These are phyloP conservation scores for Scyliorhinus canicula DNA, from an alignment of 2,797 vertebrate species.

Conservation along the genomic window DNA sequence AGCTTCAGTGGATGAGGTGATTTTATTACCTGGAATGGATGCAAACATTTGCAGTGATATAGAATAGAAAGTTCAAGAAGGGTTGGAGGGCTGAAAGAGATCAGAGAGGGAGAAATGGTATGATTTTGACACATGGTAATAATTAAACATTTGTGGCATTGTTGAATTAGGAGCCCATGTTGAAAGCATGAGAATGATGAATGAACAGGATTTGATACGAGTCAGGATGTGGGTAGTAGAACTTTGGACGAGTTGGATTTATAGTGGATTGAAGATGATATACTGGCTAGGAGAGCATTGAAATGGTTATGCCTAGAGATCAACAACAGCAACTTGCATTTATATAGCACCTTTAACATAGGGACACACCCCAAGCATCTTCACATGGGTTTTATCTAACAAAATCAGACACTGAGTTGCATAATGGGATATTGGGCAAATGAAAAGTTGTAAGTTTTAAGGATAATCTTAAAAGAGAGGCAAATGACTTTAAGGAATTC, in stretches of 20 bases:
- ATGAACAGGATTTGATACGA: background rate
- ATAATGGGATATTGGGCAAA: background rate
- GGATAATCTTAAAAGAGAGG: background rate
- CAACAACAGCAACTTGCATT: background rate
- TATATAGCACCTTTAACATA: background rate
- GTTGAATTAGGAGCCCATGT: background rate
- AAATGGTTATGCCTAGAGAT: background rate
- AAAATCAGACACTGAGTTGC: too few relatives aligned
- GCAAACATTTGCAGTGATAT: background rate
- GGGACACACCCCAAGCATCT: background rate
- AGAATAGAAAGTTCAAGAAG: background rate
- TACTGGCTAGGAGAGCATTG: background rate
- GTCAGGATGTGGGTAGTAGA: background rate
- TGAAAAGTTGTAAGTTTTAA: background rate
- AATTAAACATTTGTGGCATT: background rate
- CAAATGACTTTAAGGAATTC: background rate
- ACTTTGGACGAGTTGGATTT: background rate
- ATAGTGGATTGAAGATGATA: background rate
- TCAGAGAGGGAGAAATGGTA: background rate
- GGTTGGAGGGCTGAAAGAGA: background rate
- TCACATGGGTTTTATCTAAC: too few relatives aligned
- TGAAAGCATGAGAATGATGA: background rate
- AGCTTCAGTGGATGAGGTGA: background rate
- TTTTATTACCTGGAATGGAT: background rate
- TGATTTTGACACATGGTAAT: background rate